Evolutionary conservation across 2,888 invertebrate species (phyloP).

Genomic region (Halocaridina rubra): DNA sequence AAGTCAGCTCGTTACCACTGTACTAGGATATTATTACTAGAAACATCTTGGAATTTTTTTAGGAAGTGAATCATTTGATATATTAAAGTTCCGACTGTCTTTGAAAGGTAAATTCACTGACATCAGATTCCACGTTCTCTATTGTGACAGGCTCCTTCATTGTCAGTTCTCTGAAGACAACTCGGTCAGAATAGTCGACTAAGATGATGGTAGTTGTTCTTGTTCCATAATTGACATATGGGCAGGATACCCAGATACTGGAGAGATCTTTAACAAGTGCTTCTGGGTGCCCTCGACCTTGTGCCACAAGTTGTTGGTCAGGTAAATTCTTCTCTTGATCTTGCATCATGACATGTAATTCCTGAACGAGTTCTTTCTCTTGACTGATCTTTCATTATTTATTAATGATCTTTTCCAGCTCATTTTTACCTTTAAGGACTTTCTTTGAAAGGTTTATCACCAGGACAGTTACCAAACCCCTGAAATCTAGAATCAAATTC

Average conservation of each 20-base stretch:
- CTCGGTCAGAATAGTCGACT: no score
- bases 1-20: no score
- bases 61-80: no score
- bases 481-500: slow-evolving; percentile 27
- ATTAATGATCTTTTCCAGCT: slow-evolving; percentile 32
- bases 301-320: slow-evolving; percentile 37
- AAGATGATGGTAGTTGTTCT: no score
- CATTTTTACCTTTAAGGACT: slow-evolving; percentile 31
- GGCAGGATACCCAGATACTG: slow-evolving; percentile 35
- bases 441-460: slow-evolving; percentile 53
- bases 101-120: no score
- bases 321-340: slow-evolving; percentile 24
- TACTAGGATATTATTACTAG: no score
- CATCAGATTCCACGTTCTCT: no score
- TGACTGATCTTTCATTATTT: slow-evolving; percentile 18
- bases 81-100: no score
- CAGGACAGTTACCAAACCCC: slow-evolving; percentile 46
- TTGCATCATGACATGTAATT: slow-evolving; percentile 44
- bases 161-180: no score
- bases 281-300: slow-evolving; percentile 30
- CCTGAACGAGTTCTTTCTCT: slow-evolving; percentile 23
- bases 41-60: no score
- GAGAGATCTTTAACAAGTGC: slow-evolving; percentile 19
- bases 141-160: no score
- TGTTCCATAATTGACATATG: slow-evolving; percentile 29